A percentile compares a stretch with the other conserved stretches of the same genome.
Conservation (phyloP, 1,140 invertebrate genomes). For the Stenopsyche tienmushanensis region DNA sequence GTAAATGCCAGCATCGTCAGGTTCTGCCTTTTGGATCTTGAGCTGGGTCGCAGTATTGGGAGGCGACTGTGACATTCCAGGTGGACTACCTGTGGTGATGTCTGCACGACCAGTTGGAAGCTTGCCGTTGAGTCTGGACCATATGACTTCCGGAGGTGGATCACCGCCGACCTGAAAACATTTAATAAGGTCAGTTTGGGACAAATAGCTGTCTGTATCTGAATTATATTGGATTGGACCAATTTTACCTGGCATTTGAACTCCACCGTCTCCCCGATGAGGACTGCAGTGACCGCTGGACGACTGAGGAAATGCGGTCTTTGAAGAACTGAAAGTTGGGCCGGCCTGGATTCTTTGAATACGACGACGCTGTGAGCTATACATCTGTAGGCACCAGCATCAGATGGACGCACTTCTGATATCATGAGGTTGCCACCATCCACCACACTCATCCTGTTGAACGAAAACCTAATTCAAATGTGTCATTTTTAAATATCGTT, state of each 20-base stretch:
- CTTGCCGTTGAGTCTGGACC: slow-evolving; percentile 66
- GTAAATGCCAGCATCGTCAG: slow-evolving; percentile 53
- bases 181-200: too few species aligned
- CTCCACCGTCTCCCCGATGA: slow-evolving; percentile 54
- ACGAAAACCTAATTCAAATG: not conserved
- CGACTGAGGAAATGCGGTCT: slow-evolving; percentile 55
- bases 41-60: slow-evolving; percentile 42
- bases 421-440: slow-evolving; percentile 84
- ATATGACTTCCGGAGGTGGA: slow-evolving; percentile 81
- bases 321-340: slow-evolving; percentile 72
- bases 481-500: too few species aligned
- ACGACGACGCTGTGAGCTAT: slow-evolving; percentile 84
- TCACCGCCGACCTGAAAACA: slow-evolving; percentile 69
- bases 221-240: not conserved
- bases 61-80: slow-evolving; percentile 3
- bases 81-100: slow-evolving; percentile 3
- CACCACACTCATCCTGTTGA: slow-evolving; percentile 55
- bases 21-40: slow-evolving; percentile 49
- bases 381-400: slow-evolving; percentile 85
- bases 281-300: slow-evolving; percentile 50
- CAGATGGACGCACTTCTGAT: slow-evolving; percentile 74
- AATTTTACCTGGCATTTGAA: slow-evolving; percentile 54
- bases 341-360: slow-evolving; percentile 71
- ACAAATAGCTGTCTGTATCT: not conserved
- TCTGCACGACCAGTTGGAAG: slow-evolving; percentile 31